Evolutionary conservation across 2,888 invertebrate species (phyloP), one percentile per base, ranked within the genome.

Genomic region (Margaritifera margaritifera): DNA sequence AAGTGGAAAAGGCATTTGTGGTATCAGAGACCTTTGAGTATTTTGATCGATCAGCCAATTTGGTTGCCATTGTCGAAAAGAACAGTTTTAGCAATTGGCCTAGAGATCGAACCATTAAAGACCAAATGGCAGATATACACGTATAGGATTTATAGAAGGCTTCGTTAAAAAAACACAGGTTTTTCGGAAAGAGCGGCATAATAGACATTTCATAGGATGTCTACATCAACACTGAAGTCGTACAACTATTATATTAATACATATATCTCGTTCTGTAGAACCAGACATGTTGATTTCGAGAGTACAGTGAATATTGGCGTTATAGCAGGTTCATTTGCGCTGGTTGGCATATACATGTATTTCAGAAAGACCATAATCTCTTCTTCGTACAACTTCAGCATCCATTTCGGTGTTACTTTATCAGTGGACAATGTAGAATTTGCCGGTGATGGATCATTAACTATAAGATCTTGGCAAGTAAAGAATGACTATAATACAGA

Each of bases 61-160:
- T n/a, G n/a, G n/a, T n/a, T n/a, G n/a, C n/a, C n/a, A n/a, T n/a
- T n/a, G n/a, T n/a, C n/a, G n/a, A n/a, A n/a, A n/a, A n/a, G n/a
- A n/a, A n/a, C n/a, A n/a, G n/a, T n/a, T n/a, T n/a, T n/a, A n/a
- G n/a, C n/a, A n/a, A n/a, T n/a, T n/a, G n/a, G n/a, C n/a, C n/a
- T n/a, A n/a, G n/a, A n/a, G n/a, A n/a, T n/a, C n/a, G n/a, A n/a
- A n/a, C n/a, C n/a, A n/a, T n/a, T n/a, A n/a, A n/a, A n/a, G n/a
- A 68, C 65, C 31, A 31, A 52, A 2, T 72, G 68, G 66, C 50
- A 55, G 25, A 24, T 72, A 24, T 69, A 59, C 54, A 63, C 66
- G 31, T 69, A 68, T 62, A 68, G 65, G 51, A 55, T 68, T 24
- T 64, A 31, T 68, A 68, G 71, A 54, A 31, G 2, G 27, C 55